Percentiles rank a stretch among this genome's conserved stretches.
Evolutionary conservation across 2,888 invertebrate genomes (phyloP).

Genomic region (Chaetoderma sp.): DNA sequence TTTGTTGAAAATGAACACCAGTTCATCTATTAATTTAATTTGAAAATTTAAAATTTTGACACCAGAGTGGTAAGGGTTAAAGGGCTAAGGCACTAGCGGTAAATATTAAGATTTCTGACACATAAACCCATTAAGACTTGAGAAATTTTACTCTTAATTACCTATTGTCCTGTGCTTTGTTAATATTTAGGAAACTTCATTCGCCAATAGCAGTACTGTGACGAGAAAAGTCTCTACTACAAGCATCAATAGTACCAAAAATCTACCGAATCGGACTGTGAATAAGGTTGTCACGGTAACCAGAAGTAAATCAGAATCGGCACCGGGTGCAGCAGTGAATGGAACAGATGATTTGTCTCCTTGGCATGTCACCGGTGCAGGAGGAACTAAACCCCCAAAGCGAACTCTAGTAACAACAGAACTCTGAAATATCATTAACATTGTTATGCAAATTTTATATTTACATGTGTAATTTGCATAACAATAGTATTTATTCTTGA

Average conservation of each 20-base stretch:
- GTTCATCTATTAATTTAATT: too few species aligned
- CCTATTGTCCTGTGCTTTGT: neutral
- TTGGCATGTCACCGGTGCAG: conserved; percentile 41
- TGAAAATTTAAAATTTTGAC: too few species aligned
- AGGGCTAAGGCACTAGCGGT: too few species aligned
- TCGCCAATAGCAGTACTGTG: conserved; percentile 48
- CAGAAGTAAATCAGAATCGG: conserved; percentile 24
- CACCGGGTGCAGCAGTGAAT: conserved; percentile 28
- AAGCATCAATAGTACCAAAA: conserved; percentile 25
- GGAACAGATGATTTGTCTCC: conserved; percentile 47
- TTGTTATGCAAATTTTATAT: too few species aligned
- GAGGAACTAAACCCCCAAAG: conserved; percentile 46
- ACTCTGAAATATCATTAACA: too few species aligned
- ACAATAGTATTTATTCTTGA: too few species aligned
- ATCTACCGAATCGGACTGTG: conserved; percentile 20
- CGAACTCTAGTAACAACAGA: conserved; percentile 55
- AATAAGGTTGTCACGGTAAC: conserved; percentile 34
- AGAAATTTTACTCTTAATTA: too few species aligned
- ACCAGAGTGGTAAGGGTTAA: too few species aligned
- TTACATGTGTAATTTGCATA: too few species aligned
- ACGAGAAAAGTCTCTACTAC: conserved; percentile 44
- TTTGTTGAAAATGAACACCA: too few species aligned
- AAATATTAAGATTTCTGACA: too few species aligned
- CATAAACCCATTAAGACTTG: too few species aligned
- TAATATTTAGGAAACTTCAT: conserved; percentile 50